Evolutionary conservation across 2,113 vertebrate species (phyloP), one percentile per base, ranked within the genome.

Genomic region (Notothenia coriiceps): DNA sequence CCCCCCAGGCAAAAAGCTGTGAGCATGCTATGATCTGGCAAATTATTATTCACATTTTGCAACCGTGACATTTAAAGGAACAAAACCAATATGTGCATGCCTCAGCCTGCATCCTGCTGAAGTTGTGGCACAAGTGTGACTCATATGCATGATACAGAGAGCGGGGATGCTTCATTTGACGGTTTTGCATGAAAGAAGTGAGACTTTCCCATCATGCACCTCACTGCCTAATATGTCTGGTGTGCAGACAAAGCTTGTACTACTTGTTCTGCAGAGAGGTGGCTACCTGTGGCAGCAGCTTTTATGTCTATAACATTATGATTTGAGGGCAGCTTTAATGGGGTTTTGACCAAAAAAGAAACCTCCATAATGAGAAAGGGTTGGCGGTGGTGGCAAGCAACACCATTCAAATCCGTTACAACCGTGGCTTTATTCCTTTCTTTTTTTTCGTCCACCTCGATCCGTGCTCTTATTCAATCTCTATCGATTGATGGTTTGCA

Each of bases 391-490:
- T 66, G 9, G 25, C 62, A 35, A 51, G 68, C 2, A 40, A 25
- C 71, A 46, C 43, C 1, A 46, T 84, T 76, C 66, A 60, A 72
- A 74, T 77, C 49, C n/a, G 43, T 47, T 59, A 25, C 68, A 65
- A 52, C 47, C 59, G 49, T 14, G 60, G 50, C 54, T 71, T 80
- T 55, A 47, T 35, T 62, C 68, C 67, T 51, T 59, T 75, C 65
- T 29, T 25, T 62, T 71, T 43, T 68, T 74, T 65, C 35, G 29
- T 78, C 73, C 83, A 74, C 79, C 74, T 88, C 69, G 20, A 77
- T 79, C 75, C 15, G 67, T 49, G 67, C 84, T 88, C 89, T 91
- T 77, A 89, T 89, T 90, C 89, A 80, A 59, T 89, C 65, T 70
- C 56, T 49, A 90, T 93, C 69, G 88, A 90, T 90, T 72, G 66